Conservation (phyloP, 2,113 vertebrate species). For the Elachura formosa region DNA sequence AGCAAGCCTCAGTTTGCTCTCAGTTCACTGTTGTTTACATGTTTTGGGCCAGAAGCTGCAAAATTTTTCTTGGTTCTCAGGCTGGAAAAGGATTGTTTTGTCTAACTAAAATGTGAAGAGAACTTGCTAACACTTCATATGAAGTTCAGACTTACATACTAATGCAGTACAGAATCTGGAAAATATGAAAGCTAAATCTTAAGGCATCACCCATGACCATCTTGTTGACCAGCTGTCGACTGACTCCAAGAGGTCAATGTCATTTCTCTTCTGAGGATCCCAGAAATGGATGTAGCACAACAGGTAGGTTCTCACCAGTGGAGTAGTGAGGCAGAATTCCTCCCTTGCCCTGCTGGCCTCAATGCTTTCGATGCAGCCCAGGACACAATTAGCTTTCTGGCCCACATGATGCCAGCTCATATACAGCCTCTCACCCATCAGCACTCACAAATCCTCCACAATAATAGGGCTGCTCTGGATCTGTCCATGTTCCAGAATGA, state of each 20-base stretch:
- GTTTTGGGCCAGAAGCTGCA: no score
- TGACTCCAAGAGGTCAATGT: not conserved
- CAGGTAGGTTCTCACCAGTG: not conserved
- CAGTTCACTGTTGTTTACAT: no score
- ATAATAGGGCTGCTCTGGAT: not conserved
- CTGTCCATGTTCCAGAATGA: not conserved
- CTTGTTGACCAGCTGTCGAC: not conserved
- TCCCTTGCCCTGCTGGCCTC: not conserved
- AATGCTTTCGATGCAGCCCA: not conserved
- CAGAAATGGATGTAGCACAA: not conserved
- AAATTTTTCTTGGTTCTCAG: no score
- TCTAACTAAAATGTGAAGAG: no score
- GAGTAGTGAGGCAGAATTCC: not conserved
- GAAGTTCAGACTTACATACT: no score
- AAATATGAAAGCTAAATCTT: no score
- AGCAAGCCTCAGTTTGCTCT: no score
- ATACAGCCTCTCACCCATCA: not conserved
- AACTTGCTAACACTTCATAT: no score
- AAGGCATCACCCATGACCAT: no score
- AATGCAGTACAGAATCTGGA: no score
- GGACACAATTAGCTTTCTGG: accelerated
- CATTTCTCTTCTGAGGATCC: accelerated
- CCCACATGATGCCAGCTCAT: not conserved
- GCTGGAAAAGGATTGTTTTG: no score
- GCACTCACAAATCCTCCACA: no score